Evolutionary conservation across 2,888 invertebrate species (phyloP).

Genomic region (Ophion slaviceki): DNA sequence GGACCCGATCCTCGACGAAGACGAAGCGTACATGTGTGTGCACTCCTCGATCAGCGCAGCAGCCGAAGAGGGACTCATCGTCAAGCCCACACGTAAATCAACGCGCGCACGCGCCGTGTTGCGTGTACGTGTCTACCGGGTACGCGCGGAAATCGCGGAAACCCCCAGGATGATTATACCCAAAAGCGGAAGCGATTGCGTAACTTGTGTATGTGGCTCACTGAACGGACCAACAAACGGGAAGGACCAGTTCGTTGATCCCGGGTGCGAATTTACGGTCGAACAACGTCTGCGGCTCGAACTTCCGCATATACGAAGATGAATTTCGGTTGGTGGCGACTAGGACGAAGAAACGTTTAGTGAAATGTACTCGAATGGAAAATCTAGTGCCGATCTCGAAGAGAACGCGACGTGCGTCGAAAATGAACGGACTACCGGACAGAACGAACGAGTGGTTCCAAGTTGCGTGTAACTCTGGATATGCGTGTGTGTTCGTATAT

Average conservation of each 20-base stretch:
- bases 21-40: constrained; percentile 2
- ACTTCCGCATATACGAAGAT: background rate
- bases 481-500: background rate
- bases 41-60: constrained; percentile 1
- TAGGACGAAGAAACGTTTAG: constrained; percentile 29
- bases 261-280: constrained; percentile 29
- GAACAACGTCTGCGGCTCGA: background rate
- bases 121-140: background rate
- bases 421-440: constrained; percentile 22
- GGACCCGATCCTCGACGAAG: constrained; percentile 29
- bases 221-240: constrained; percentile 53
- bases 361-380: background rate
- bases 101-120: background rate
- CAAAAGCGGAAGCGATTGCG: constrained; percentile 55
- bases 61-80: background rate
- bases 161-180: constrained; percentile 16
- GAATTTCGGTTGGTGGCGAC: background rate
- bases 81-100: constrained; percentile 40
- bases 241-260: background rate
- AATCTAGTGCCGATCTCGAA: constrained; percentile 63
- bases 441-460: constrained; percentile 31
- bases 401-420: constrained; percentile 10
- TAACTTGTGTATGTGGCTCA: constrained; percentile 48
- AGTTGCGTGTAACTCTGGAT: constrained; percentile 3
- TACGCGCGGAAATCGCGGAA: constrained; percentile 24